Conservation (phyloP, 2,888 invertebrate species). For the Elysia crispata region DNA sequence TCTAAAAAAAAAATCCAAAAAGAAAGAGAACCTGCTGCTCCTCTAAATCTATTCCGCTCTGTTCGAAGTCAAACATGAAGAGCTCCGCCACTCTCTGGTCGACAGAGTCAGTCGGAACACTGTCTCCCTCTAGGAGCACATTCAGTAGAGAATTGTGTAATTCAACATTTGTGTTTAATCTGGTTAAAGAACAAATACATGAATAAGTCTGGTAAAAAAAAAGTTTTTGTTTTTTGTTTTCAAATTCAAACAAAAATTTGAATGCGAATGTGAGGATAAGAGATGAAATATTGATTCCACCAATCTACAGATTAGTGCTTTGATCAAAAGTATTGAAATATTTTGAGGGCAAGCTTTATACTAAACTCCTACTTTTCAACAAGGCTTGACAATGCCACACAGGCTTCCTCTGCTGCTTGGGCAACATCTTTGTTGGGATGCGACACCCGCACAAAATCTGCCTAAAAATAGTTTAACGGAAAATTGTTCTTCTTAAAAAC, state of each 20-base stretch:
- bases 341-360: too few relatives aligned
- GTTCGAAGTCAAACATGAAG: constrained; percentile 97
- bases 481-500: too few relatives aligned
- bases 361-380: constrained; percentile 90
- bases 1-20: too few relatives aligned
- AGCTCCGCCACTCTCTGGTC: constrained; percentile 92
- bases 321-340: too few relatives aligned
- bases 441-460: constrained; percentile 95
- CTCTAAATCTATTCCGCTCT: constrained; percentile 95
- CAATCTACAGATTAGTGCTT: too few relatives aligned
- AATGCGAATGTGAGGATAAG: too few relatives aligned
- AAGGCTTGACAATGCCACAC: constrained; percentile 90
- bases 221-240: neutral
- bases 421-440: constrained; percentile 88
- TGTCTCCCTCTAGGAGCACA: constrained; percentile 83
- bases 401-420: constrained; percentile 92
- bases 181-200: constrained; percentile 73
- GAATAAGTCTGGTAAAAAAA: too few relatives aligned
- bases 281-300: too few relatives aligned
- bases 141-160: constrained; percentile 87
- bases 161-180: constrained; percentile 92
- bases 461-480: constrained; percentile 78
- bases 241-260: constrained; percentile 1
- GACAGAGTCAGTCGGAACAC: constrained; percentile 82
- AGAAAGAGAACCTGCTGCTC: constrained; percentile 80